phyloP scores from a whole-genome alignment of 2,888 invertebrate genomes.

The Sesia apiformis region DNA sequence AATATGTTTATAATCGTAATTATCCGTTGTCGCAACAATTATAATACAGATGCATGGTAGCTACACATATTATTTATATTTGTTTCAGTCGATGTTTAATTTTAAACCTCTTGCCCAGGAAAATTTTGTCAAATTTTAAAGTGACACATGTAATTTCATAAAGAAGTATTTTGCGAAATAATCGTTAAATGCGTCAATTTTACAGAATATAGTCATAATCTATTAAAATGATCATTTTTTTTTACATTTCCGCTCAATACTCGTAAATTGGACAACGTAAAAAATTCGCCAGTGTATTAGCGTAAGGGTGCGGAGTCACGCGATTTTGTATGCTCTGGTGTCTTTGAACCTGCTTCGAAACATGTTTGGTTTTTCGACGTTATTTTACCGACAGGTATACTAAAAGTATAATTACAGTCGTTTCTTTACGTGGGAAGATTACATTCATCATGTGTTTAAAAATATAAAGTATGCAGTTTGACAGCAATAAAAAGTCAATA shows the following conservation, averaged over 20 bases:
- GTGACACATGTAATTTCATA: too few relatives aligned
- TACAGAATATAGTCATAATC: too few relatives aligned
- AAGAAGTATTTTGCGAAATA: too few relatives aligned
- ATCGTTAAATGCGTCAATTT: too few relatives aligned
- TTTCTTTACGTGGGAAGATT: neutral
- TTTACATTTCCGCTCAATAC: neutral
- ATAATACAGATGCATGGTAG: too few relatives aligned
- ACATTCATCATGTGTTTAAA: neutral
- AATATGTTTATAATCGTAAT: too few relatives aligned
- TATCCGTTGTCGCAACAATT: too few relatives aligned
- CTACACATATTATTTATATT: too few relatives aligned
- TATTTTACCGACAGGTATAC: neutral
- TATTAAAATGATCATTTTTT: too few relatives aligned
- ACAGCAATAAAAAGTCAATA: neutral
- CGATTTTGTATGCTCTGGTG: slow-evolving; percentile 46
- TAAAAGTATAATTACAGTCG: neutral
- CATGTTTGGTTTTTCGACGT: neutral
- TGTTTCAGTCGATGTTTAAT: too few relatives aligned
- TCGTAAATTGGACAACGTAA: neutral
- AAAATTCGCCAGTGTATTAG: slow-evolving; percentile 28
- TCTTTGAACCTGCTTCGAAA: slow-evolving; percentile 32
- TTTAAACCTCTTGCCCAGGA: too few relatives aligned
- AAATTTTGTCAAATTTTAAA: too few relatives aligned
- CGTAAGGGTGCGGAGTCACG: slow-evolving; percentile 48
- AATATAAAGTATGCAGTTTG: neutral